Conservation (phyloP, 1,140 invertebrate genomes). For the Heliconius nattereri region DNA sequence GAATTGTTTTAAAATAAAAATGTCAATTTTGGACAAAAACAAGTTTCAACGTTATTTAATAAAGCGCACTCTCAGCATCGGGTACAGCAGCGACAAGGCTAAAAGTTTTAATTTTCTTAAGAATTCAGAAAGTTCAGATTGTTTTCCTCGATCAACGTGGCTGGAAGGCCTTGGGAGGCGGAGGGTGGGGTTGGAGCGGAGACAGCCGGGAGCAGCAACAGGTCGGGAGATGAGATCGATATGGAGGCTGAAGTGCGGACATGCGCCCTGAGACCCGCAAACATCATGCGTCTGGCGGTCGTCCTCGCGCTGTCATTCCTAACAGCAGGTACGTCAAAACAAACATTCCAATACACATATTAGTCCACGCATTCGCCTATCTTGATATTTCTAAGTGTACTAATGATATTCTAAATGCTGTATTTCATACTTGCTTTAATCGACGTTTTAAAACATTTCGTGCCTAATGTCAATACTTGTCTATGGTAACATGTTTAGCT, state of each 20-base stretch:
- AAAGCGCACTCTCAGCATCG: conserved; percentile 34
- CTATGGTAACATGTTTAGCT: conserved; percentile 35
- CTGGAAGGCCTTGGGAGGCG: conserved; percentile 43
- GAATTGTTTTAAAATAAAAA: not conserved
- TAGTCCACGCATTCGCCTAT: not conserved
- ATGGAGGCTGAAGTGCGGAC: conserved; percentile 59
- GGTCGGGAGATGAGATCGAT: conserved; percentile 70
- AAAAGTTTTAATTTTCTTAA: conserved; percentile 74
- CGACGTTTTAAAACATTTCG: not conserved
- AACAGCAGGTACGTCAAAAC: conserved; percentile 68
- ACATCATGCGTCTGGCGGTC: conserved; percentile 69
- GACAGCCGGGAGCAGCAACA: conserved; percentile 64
- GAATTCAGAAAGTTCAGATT: conserved; percentile 76
- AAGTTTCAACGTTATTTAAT: conserved; percentile 35
- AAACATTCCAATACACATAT: conserved; percentile 31
- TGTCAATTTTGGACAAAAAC: not conserved
- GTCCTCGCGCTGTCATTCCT: conserved; percentile 66
- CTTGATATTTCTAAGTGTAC: not conserved
- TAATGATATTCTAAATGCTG: not conserved
- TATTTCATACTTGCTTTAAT: not conserved
- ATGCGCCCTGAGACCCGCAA: conserved; percentile 60
- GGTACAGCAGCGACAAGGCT: conserved; percentile 42
- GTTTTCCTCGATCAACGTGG: conserved; percentile 70
- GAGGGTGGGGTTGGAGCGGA: conserved; percentile 49
- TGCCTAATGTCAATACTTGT: conserved; percentile 40